Conservation (phyloP, 2,113 vertebrate species). For the Meriones unguiculatus region DNA sequence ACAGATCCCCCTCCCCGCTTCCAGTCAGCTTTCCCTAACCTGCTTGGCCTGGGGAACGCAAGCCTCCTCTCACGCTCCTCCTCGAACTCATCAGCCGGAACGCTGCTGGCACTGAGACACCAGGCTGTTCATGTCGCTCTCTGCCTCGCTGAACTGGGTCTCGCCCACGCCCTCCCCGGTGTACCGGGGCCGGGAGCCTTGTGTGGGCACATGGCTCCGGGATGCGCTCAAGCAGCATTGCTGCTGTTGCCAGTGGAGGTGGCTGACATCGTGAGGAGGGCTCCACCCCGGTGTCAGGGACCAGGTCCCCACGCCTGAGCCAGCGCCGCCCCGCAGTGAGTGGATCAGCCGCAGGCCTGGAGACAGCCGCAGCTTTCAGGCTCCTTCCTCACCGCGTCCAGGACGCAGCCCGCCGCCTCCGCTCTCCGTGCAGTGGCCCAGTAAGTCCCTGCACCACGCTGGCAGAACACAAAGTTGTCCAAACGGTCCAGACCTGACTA, state of each 20-base stretch:
- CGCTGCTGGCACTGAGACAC: slow-evolving; percentile 92
- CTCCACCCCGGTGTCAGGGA: neutral
- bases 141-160: slow-evolving; percentile 90
- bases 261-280: slow-evolving; percentile 61
- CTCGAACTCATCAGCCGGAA: slow-evolving; percentile 91
- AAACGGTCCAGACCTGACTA: slow-evolving; percentile 91
- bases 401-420: slow-evolving; percentile 88
- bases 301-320: slow-evolving; percentile 89
- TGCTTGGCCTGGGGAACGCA: slow-evolving; percentile 35
- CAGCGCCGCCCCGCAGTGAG: slow-evolving; percentile 89
- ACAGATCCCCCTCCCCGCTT: slow-evolving; percentile 76
- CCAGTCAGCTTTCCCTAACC: slow-evolving; percentile 49
- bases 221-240: slow-evolving; percentile 84
- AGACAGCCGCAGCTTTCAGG: slow-evolving; percentile 91
- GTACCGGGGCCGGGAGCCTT: slow-evolving; percentile 83
- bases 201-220: slow-evolving; percentile 90
- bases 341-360: slow-evolving; percentile 92
- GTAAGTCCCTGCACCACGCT: slow-evolving; percentile 91
- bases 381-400: slow-evolving; percentile 92
- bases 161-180: slow-evolving; percentile 89
- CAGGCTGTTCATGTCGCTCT: slow-evolving; percentile 93
- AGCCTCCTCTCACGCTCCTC: slow-evolving; percentile 91
- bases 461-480: slow-evolving; percentile 93
- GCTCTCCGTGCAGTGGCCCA: slow-evolving; percentile 92
- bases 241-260: slow-evolving; percentile 88